Evolutionary conservation across 2,113 vertebrate genomes (phyloP).

Genomic region (Atherinomorus stipes): DNA sequence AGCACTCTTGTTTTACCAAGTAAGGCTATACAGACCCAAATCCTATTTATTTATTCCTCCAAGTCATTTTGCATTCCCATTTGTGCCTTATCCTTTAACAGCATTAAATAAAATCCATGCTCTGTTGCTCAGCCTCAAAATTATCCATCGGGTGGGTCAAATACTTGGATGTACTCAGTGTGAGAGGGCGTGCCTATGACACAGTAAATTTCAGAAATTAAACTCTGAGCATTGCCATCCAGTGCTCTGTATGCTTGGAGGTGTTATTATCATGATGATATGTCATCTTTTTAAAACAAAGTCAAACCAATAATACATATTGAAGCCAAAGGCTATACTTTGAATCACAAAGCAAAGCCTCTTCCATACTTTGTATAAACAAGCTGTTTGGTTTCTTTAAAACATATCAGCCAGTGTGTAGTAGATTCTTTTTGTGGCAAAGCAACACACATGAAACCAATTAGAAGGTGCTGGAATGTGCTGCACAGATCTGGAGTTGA

Average conservation of each 20-base stretch:
- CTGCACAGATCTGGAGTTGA: conserved; percentile 79
- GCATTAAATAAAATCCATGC: conserved; percentile 48
- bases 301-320: not conserved
- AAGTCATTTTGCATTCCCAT: conserved; percentile 39
- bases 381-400: conserved; percentile 31
- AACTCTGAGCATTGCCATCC: not conserved
- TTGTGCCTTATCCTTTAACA: conserved; percentile 37
- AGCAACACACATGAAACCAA: conserved; percentile 79
- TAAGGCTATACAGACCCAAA: not conserved
- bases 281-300: not conserved
- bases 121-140: conserved; percentile 32
- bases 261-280: not conserved
- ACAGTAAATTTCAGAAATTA: conserved; percentile 3
- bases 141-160: conserved; percentile 21
- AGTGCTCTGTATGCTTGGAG: not conserved
- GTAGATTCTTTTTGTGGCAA: conserved; percentile 52
- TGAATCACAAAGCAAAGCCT: not conserved
- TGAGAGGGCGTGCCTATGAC: conserved; percentile 22
- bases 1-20: conserved; percentile 1
- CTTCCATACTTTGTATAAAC: too few species aligned
- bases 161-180: conserved; percentile 24
- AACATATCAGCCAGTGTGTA: conserved; percentile 49
- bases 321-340: not conserved
- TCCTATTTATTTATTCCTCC: conserved; percentile 34
- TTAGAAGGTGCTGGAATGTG: conserved; percentile 85